Conservation (phyloP, 1,140 invertebrate genomes). For the Psix sp. region DNA sequence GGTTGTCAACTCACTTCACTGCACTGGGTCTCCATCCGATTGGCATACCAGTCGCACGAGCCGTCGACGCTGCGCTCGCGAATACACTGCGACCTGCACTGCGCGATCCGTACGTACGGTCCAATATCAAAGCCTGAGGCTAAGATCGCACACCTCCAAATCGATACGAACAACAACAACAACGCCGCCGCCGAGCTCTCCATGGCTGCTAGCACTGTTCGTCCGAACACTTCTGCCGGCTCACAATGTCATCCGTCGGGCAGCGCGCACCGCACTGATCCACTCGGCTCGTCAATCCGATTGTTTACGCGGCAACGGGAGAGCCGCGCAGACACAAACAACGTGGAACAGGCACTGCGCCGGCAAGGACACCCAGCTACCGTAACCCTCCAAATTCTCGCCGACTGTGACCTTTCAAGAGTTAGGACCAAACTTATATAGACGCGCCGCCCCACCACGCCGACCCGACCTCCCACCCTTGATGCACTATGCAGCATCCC, state of each 20-base stretch:
- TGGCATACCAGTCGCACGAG: slow-evolving; percentile 67
- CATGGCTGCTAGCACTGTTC: slow-evolving; percentile 16
- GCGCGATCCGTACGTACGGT: slow-evolving; percentile 69
- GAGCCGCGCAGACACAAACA: slow-evolving; percentile 40
- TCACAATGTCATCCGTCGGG: slow-evolving; percentile 38
- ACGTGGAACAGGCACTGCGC: slow-evolving; percentile 46
- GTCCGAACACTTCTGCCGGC: background rate
- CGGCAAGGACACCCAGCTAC: slow-evolving; percentile 37
- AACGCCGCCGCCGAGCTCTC: slow-evolving; percentile 13
- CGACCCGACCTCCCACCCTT: slow-evolving; percentile 48
- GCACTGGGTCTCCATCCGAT: slow-evolving; percentile 65
- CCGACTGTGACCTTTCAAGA: slow-evolving; percentile 71
- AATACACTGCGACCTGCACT: slow-evolving; percentile 72
- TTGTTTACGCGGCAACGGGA: slow-evolving; percentile 50
- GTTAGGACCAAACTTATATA: slow-evolving; percentile 70
- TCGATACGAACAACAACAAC: slow-evolving; percentile 44
- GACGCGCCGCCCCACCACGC: slow-evolving; percentile 64
- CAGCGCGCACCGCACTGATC: slow-evolving; percentile 44
- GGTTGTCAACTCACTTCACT: slow-evolving; percentile 63
- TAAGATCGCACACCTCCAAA: slow-evolving; percentile 53
- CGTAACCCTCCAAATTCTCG: slow-evolving; percentile 66
- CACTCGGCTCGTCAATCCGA: slow-evolving; percentile 28
- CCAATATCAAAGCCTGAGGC: slow-evolving; percentile 68
- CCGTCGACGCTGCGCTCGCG: slow-evolving; percentile 67
- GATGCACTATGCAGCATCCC: slow-evolving; percentile 67